Evolutionary conservation across 1,140 invertebrate genomes (phyloP), one percentile per base, ranked within the genome.

Genomic region (Cephus cinctus): DNA sequence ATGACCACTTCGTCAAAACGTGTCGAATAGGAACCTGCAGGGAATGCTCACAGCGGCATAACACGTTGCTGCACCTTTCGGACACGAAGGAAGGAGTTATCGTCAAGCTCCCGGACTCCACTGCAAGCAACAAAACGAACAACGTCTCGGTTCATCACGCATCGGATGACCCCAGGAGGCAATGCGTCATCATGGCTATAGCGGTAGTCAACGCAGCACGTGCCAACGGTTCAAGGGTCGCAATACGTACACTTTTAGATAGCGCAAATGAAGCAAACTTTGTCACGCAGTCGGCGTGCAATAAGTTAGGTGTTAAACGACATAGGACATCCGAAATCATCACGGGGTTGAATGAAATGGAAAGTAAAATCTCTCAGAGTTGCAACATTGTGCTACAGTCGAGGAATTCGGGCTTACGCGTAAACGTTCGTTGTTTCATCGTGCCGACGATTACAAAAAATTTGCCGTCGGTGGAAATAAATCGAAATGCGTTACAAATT

Each of bases 21-120:
- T 55, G 53, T 41, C 44, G 31, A 31, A 44, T 34, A 38, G 41
- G 53, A 22, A 44, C 49, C 12, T 55, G 53, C 27, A 34, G 42
- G 5, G 22, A 51, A 22, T 55, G 48, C 16, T 25, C 35, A 3
- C 34, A 22, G 22, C 25, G 35, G 8, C 48, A 55, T 27, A 55
- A 55, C 19, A 54, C 44, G 1, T 27, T 51, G 11, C 43, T 41
- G n/a, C 38, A 41, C 19, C 9, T 5, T 5, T 8, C 12, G 30
- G 34, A 16, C 8, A 6, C 3, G n/a, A 19, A 43, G 6, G 38
- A n/a, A 22, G 23, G 12, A 34, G 35, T 12, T n/a, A 23, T 23
- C n/a, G n/a, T n/a, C n/a, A n/a, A n/a, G n/a, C n/a, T n/a, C n/a
- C n/a, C n/a, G n/a, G n/a, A n/a, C n/a, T n/a, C n/a, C n/a, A n/a